Evolutionary conservation across 2,888 invertebrate species (phyloP).

Genomic region (Noctuana brunneofusca): DNA sequence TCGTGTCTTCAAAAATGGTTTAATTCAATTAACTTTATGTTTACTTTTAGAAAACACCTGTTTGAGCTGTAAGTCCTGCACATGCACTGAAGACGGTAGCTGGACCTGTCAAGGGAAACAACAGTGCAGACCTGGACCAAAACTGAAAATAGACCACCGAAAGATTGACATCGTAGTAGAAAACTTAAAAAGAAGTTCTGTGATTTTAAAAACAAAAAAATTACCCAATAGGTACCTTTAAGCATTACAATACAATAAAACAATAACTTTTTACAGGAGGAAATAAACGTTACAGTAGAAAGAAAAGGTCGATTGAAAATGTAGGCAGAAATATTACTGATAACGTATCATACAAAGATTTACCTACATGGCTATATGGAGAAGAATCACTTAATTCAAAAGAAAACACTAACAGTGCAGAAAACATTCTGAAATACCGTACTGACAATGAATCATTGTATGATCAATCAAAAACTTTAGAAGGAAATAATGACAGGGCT

Average conservation of each 20-base stretch:
- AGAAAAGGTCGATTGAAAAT: conserved; percentile 42
- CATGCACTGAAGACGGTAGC: conserved; percentile 47
- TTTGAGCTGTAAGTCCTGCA: conserved; percentile 53
- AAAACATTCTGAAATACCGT: conserved; percentile 22
- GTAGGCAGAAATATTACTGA: neutral
- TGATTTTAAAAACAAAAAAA: neutral
- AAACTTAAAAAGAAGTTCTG: conserved; percentile 45
- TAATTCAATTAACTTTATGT: neutral
- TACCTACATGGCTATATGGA: conserved; percentile 51
- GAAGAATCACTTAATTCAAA: conserved; percentile 35
- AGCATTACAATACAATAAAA: neutral
- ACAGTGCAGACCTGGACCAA: conserved; percentile 43
- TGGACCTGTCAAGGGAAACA: conserved; percentile 53
- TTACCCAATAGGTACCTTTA: no score
- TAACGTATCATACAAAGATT: conserved; percentile 41
- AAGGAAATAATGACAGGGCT: neutral
- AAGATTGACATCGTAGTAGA: conserved; percentile 50
- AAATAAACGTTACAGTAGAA: conserved; percentile 33
- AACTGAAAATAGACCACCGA: conserved; percentile 48
- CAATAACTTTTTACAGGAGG: conserved; percentile 37
- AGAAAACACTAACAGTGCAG: neutral
- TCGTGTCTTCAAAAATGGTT: no score
- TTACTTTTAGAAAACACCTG: conserved; percentile 54
- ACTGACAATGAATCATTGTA: conserved; percentile 1
- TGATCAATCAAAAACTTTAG: neutral